Base-by-base conservation (phyloP, 2,888 invertebrate genomes). In the Drepana falcataria region DNA sequence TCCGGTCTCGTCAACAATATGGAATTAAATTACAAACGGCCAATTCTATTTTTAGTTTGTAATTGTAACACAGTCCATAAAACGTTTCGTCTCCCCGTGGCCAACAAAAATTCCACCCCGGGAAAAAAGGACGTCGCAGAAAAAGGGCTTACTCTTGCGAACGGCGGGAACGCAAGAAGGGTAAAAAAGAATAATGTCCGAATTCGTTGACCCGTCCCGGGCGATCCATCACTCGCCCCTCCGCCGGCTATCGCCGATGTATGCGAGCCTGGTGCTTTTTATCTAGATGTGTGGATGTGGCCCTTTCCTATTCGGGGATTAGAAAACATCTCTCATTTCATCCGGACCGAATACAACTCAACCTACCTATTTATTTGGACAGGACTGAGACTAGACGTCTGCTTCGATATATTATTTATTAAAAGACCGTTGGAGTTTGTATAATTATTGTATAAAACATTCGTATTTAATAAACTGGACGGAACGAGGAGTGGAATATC, bases 121-220 rank as follows among this genome's bases (percentile, higher is more conserved):
- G 76, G 78, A 86, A 87, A 86, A 90, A 90, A 87, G 87, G 85
- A 87, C 86, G 77, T 85, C 83, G 85, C 85, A 87, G 83, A 86
- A 90, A 90, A 90, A 89, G 90, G 89, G 89, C 89, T 89, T 88
- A 89, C 88, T 85, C 84, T 83, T 83, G 86, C 87, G 85, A 88
- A 87, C 78, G 80, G 67, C 69, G 77, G 76, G 80, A 80, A 81
- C 85, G 85, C 85, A 89, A 91, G 91, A 91, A 91, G 91, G 91
- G 90, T 91, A 90, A 91, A 91, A 91, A 91, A 91, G 91, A 91
- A 91, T 91, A 91, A 91, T 91, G 91, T 90, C 86, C 91, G 91
- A 91, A 91, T 91, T 88, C 91, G 91, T 91, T 91, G 91, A 91
- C 91, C 91, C 91, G 91, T 91, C 89, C 87, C 87, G 81, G 80